Conservation (phyloP, 1,140 invertebrate genomes). For the Heliothis virescens region DNA sequence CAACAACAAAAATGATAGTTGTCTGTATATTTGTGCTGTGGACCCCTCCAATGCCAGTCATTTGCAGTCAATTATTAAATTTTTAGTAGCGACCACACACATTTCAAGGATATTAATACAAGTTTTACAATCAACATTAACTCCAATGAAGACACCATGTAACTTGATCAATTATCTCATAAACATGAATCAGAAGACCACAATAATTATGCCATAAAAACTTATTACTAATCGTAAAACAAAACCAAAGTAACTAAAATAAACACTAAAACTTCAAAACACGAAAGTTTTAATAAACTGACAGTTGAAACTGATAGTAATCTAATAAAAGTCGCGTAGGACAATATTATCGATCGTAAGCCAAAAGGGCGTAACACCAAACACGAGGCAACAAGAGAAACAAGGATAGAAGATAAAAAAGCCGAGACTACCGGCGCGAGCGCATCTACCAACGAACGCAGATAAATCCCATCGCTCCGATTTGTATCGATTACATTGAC, state of each 20-base stretch:
- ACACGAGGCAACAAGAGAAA: slow-evolving; percentile 69
- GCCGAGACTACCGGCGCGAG: slow-evolving; percentile 42
- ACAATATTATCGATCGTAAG: slow-evolving; percentile 76
- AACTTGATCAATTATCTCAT: slow-evolving; percentile 10
- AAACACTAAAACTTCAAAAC: slow-evolving; percentile 3
- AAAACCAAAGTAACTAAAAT: slow-evolving; percentile 1
- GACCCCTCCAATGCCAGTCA: too few relatives aligned
- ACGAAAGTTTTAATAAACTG: slow-evolving; percentile 60
- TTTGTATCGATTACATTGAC: slow-evolving; percentile 45
- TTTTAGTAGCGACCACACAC: too few relatives aligned
- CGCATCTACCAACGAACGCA: slow-evolving; percentile 28
- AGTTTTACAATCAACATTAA: neutral
- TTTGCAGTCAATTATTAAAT: too few relatives aligned
- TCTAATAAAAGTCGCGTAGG: slow-evolving; percentile 67
- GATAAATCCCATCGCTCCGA: slow-evolving; percentile 36
- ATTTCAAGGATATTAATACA: too few relatives aligned
- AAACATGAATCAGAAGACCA: neutral
- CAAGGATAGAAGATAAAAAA: slow-evolving; percentile 69
- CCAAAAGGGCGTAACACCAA: slow-evolving; percentile 64
- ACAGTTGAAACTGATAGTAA: slow-evolving; percentile 71
- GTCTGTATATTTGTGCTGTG: too few relatives aligned
- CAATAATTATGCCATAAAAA: slow-evolving; percentile 30
- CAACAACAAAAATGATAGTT: too few relatives aligned
- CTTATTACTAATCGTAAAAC: slow-evolving; percentile 17
- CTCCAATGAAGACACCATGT: neutral